Evolutionary conservation across 2,113 vertebrate genomes (phyloP).

Genomic region (Chloropsis cyanopogon): DNA sequence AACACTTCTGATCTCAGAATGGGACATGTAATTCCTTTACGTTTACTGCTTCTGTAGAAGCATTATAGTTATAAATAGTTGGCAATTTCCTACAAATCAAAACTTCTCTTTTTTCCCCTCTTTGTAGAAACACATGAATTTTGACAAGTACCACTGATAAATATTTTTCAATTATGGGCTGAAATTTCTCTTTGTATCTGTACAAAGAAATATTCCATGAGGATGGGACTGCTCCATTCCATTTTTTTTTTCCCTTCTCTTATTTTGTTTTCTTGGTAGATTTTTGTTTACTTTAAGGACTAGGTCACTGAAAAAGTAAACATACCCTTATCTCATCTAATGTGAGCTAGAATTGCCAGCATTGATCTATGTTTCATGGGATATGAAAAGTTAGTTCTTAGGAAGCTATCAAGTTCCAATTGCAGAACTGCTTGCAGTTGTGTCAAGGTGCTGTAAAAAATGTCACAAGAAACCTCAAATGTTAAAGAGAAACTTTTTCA

Average conservation of each 20-base stretch:
- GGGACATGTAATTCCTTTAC: neutral
- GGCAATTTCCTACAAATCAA: neutral
- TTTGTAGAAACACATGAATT: neutral
- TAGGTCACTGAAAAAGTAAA: neutral
- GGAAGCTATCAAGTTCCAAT: neutral
- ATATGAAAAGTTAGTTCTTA: neutral
- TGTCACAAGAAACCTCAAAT: neutral
- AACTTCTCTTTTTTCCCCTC: neutral
- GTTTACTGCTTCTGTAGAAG: neutral
- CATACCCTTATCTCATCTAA: neutral
- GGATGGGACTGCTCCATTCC: fast-evolving
- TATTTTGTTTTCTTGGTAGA: neutral
- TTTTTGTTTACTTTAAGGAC: neutral
- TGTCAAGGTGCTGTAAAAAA: neutral
- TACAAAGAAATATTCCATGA: neutral
- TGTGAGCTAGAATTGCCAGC: neutral
- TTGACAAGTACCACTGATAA: neutral
- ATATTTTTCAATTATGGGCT: neutral
- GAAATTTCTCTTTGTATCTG: neutral
- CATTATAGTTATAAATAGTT: neutral
- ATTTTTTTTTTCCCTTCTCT: neutral
- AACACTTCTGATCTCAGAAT: neutral
- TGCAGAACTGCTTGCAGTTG: neutral
- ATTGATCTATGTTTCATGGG: neutral
- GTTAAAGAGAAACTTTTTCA: neutral